Evolutionary conservation across 2,888 invertebrate species (phyloP), one percentile per base, ranked within the genome.

Genomic region (Pseudeuparius sepicola): DNA sequence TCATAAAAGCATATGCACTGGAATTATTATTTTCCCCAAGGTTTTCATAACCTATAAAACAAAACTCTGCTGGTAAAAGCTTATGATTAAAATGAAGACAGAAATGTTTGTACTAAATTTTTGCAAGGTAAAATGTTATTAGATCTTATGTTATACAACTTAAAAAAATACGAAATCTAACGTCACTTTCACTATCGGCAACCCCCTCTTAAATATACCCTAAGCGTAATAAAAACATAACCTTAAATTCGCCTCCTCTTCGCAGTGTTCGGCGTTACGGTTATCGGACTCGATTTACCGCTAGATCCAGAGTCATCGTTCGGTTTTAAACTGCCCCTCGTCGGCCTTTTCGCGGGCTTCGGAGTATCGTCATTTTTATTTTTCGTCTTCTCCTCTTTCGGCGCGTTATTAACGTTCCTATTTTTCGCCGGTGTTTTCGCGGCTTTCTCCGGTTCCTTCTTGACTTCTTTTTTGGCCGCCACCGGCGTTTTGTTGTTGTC

Each of bases 251-350:
- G 44, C 37, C 62, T 43, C 42, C 60, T 49, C 45, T 56, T 58
- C 15, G 44, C 43, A 23, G 39, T 45, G 14, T 49, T 41, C 18
- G 56, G 49, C 11, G 55, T 52, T 10, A 59, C 56, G 18, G 56
- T 60, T 17, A 63, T 35, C 2, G 63, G 63, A 50, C 63, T 63
- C 31, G 58, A 56, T 47, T 61, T 61, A 9, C 61, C 60, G 46
- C 54, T 57, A n/a, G 56, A 57, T 31, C 52, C 52, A 10, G 51
- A 52, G 41, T 64, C 63, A 40, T 66, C 65, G 25, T 42, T 47
- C 16, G 63, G 54, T 49, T 64, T 65, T 20, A 62, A 48, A 43
- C 63, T 63, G 11, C 64, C 65, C 40, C 65, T 54, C 5, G 63
- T 61, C 4, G 65, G 62, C 23, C 65, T 42, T 27, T 64, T 63